Evolutionary conservation across 1,140 invertebrate species (phyloP).

Genomic region (Drosophila nigromelanica): DNA sequence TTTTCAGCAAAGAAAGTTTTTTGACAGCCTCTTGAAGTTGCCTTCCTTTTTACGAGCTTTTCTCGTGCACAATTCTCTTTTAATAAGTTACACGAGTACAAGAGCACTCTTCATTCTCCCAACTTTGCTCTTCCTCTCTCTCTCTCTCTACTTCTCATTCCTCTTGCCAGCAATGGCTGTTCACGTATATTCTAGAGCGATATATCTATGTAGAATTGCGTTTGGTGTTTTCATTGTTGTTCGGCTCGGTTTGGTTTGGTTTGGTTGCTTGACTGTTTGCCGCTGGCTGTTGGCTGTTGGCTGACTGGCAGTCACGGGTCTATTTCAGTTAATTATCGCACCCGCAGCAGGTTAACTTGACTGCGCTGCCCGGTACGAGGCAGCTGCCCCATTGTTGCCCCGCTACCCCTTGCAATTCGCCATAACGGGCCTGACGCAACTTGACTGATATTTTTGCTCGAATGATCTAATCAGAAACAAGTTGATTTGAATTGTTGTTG

Average conservation of each 20-base stretch:
- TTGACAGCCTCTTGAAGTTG: slow-evolving; percentile 32
- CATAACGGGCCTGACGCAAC: slow-evolving; percentile 43
- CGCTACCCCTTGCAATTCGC: background rate
- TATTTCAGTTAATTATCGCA: slow-evolving; percentile 81
- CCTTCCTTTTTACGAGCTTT: slow-evolving; percentile 37
- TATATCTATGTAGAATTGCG: slow-evolving; percentile 36
- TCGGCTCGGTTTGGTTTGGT: slow-evolving; percentile 14
- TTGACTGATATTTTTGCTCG: slow-evolving; percentile 74
- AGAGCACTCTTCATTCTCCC: slow-evolving; percentile 10
- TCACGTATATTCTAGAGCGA: slow-evolving; percentile 12
- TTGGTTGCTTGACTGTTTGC: slow-evolving; percentile 16
- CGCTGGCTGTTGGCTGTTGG: background rate
- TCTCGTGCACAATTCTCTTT: slow-evolving; percentile 28
- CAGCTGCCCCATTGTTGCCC: slow-evolving; percentile 3
- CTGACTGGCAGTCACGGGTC: slow-evolving; percentile 70
- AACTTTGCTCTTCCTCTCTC: background rate
- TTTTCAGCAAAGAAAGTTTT: slow-evolving; percentile 31
- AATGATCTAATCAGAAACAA: slow-evolving; percentile 79
- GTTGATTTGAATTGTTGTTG: slow-evolving; percentile 76
- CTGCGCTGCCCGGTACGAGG: slow-evolving; percentile 33
- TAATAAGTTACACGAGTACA: slow-evolving; percentile 5
- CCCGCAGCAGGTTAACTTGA: slow-evolving; percentile 59
- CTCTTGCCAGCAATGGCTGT: slow-evolving; percentile 1
- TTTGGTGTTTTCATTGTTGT: slow-evolving; percentile 34
- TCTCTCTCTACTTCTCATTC: background rate